Evolutionary conservation across 2,797 vertebrate genomes (phyloP).

Genomic region (Thripadectes ignobilis): DNA sequence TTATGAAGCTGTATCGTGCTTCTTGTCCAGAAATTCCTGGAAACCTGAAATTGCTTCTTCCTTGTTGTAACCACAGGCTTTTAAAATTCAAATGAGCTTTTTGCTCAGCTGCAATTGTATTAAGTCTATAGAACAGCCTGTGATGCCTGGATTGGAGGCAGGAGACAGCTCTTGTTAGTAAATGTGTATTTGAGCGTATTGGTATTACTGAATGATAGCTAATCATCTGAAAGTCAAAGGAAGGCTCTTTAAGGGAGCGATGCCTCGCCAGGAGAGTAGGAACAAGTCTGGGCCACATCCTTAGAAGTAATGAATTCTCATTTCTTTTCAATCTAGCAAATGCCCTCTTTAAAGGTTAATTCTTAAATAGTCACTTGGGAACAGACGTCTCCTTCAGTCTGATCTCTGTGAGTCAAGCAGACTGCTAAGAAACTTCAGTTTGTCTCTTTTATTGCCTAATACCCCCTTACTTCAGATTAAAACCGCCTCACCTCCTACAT

Average conservation of each 20-base stretch:
- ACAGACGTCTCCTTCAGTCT: constrained; percentile 5
- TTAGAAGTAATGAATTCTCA: constrained; percentile 34
- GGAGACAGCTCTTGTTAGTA: neutral
- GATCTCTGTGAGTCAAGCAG: constrained; percentile 2
- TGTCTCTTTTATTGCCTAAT: neutral
- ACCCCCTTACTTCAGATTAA: neutral
- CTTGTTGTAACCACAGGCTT: neutral
- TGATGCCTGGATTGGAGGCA: neutral
- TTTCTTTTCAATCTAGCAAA: constrained; percentile 46
- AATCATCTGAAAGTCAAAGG: constrained; percentile 14
- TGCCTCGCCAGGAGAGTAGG: neutral
- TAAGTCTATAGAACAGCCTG: neutral
- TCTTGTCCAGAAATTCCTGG: constrained; percentile 5
- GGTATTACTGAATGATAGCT: neutral
- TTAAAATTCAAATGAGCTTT: constrained; percentile 37
- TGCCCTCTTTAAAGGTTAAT: constrained; percentile 57
- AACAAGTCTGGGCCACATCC: neutral
- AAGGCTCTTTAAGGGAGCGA: neutral
- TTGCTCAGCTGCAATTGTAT: neutral
- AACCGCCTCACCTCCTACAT: neutral
- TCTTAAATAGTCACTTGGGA: constrained; percentile 51
- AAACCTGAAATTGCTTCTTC: constrained; percentile 14
- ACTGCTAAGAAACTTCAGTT: constrained; percentile 16
- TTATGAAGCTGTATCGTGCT: neutral
- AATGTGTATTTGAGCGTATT: neutral